These are phyloP conservation scores for Calameuta idolon DNA, from an alignment of 2,888 invertebrate genomes.

Conservation along the genomic window DNA sequence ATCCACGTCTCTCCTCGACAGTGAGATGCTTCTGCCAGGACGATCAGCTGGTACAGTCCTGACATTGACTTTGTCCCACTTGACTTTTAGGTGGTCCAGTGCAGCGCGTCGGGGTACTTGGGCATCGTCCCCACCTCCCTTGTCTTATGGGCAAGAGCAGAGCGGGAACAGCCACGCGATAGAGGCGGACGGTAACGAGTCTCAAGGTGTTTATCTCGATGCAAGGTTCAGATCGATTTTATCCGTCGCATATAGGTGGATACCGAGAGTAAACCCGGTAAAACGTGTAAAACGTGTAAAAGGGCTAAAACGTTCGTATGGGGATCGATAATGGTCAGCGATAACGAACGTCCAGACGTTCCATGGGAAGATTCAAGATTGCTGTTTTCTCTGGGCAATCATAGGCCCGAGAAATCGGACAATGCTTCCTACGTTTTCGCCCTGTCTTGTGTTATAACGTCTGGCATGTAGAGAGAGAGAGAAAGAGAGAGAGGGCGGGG, in stretches of 20 bases:
- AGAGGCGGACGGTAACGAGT: background rate
- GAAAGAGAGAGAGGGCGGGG: no score
- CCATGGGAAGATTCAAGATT: background rate
- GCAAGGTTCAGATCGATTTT: background rate
- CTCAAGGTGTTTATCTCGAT: background rate
- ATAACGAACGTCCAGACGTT: background rate
- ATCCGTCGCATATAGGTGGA: background rate
- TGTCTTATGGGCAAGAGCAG: background rate
- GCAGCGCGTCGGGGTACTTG: background rate
- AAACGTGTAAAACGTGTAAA: background rate
- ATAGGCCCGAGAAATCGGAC: constrained; percentile 8
- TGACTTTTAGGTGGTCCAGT: background rate
- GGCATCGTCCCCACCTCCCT: background rate
- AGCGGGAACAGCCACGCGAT: background rate
- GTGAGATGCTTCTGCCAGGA: constrained; percentile 18
- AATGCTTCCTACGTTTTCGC: background rate
- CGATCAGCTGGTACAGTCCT: background rate
- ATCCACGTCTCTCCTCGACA: constrained; percentile 21
- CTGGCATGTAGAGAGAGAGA: background rate
- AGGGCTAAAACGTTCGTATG: background rate
- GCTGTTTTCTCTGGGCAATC: constrained; percentile 1
- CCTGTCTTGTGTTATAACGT: background rate
- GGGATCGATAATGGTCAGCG: background rate
- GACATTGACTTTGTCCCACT: background rate
- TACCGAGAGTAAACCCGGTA: background rate